Evolutionary conservation across 2,113 vertebrate genomes (phyloP).

Genomic region (Colistium nudipinnis): DNA sequence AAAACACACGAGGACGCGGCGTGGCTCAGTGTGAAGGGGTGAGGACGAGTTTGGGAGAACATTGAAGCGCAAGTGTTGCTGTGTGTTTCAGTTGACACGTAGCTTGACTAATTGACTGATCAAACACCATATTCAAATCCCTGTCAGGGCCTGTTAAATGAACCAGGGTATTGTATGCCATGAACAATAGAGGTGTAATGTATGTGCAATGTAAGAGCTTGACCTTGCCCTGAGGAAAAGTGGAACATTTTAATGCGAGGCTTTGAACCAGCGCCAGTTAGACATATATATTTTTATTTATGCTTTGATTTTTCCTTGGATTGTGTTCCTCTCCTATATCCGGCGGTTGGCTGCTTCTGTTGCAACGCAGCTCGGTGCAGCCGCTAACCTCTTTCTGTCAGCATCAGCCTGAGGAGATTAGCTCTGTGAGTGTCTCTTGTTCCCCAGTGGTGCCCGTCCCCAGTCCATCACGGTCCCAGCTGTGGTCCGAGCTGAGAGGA

Average conservation of each 20-base stretch:
- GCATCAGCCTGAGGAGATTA: conserved; percentile 80
- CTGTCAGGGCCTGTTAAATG: conserved; percentile 61
- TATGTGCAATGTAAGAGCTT: conserved; percentile 52
- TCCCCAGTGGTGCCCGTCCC: conserved; percentile 72
- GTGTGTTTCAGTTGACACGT: conserved; percentile 35
- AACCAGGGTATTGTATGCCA: conserved; percentile 58
- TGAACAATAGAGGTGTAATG: conserved; percentile 41
- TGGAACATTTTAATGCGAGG: conserved; percentile 38
- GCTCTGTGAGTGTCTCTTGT: conserved; percentile 79
- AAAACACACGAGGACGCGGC: conserved; percentile 19
- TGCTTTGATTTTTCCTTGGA: conserved; percentile 67
- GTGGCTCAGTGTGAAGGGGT: conserved; percentile 29
- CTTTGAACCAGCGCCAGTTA: conserved; percentile 37
- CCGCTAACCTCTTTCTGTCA: conserved; percentile 84
- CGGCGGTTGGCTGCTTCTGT: conserved; percentile 46
- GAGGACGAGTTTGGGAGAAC: conserved; percentile 45
- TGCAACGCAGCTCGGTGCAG: conserved; percentile 63
- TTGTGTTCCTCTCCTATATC: conserved; percentile 5
- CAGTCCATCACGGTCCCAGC: conserved; percentile 75
- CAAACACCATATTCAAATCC: conserved; percentile 64
- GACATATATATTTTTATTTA: neutral
- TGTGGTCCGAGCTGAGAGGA: conserved; percentile 65
- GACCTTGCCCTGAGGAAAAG: conserved; percentile 59
- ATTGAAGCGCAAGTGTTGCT: conserved; percentile 39
- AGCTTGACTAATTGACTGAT: conserved; percentile 72